Base-by-base conservation (phyloP, 2,113 vertebrate species). In the Phaethon lepturus region DNA sequence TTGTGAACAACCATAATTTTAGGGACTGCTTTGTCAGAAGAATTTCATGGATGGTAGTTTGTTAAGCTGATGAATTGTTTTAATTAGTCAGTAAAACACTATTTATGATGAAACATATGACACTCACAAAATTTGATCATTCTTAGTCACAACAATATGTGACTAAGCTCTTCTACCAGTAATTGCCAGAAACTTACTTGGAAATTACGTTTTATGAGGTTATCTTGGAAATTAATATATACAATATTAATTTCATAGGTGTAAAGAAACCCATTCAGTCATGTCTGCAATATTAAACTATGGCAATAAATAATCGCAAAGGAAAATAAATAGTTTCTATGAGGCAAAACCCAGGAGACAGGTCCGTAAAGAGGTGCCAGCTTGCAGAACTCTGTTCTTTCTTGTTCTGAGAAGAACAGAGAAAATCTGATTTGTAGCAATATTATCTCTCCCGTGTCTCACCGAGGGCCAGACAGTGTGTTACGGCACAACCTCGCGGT, bases 1-100 rank as follows among this genome's bases (percentile, higher is more conserved):
- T 87, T 86, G 96, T 85, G 83, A 95, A 77, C 90, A 80, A 64
- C 77, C 63, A 76, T 95, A 81, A 96, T 95, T 97, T 92, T 77
- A 91, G 74, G 56, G 91, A 86, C 83, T 88, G 85, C 85, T 96
- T 95, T 97, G 95, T 96, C 93, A 96, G 93, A 95, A 94, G 89
- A 69, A 93, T 95, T 96, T 95, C 86, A 90, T 60, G 95, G 87
- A 44, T 86, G 78, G 93, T 47, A 92, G 88, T 97, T 98, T 96
- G 93, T 96, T 97, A 93, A 85, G 86, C 91, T 97, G 97, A 98
- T 97, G 83, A 94, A 97, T 96, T 91, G 94, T 95, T 97, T 97
- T 98, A 98, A 97, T 97, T 97, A 97, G 89, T 87, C 90, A 87
- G 89, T 96, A 96, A 96, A 97, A 91, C 44, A 86, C 88, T 96